Percentiles rank a stretch among this genome's conserved stretches.
Conservation (phyloP, 2,888 invertebrate genomes). For the Holacanthella duospinosa region DNA sequence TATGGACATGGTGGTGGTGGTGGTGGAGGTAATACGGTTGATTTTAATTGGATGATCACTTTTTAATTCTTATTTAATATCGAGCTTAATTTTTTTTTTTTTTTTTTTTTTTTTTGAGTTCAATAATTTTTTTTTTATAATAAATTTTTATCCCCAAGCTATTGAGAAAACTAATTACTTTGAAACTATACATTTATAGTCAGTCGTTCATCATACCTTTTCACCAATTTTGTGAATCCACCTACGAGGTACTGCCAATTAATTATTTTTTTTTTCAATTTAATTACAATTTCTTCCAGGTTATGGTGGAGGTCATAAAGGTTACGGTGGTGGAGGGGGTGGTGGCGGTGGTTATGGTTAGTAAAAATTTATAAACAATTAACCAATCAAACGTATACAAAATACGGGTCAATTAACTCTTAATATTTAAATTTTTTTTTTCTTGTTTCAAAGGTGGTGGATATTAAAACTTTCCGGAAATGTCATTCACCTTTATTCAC, state of each 20-base stretch:
- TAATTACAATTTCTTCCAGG: too few species aligned
- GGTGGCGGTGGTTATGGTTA: neutral
- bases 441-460: neutral
- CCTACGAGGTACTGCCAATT: too few species aligned
- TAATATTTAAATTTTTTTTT: too few species aligned
- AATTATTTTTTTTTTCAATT: too few species aligned
- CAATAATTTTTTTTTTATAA: too few species aligned
- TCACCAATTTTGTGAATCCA: too few species aligned
- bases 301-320: neutral
- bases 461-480: neutral
- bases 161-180: too few species aligned
- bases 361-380: neutral
- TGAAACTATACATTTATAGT: too few species aligned
- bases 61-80: neutral
- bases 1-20: slow-evolving; percentile 8
- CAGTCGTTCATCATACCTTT: too few species aligned
- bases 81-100: neutral
- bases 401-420: too few species aligned
- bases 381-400: too few species aligned
- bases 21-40: neutral
- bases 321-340: neutral
- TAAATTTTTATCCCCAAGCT: too few species aligned
- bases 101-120: neutral
- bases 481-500: neutral
- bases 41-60: neutral